These are phyloP conservation scores for Aporrectodea caliginosa DNA, from an alignment of 1,140 invertebrate species.

Conservation along the genomic window DNA sequence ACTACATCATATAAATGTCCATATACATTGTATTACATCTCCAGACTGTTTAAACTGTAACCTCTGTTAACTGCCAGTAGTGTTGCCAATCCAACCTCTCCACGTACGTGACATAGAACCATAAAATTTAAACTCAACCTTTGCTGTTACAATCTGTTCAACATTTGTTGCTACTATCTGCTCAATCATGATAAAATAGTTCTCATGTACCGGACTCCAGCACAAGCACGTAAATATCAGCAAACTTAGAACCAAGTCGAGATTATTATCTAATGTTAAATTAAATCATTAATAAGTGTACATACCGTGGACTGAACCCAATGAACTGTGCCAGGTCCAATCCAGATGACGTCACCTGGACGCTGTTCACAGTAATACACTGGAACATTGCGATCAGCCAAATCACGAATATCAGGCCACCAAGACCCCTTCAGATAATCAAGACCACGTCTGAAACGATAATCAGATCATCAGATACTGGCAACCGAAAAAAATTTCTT, in stretches of 20 bases:
- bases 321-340: constrained; percentile 88
- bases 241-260: neutral
- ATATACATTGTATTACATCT: too few relatives aligned
- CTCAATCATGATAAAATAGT: neutral
- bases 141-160: neutral
- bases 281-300: neutral
- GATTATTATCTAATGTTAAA: constrained; percentile 26
- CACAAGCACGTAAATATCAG: neutral
- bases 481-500: too few relatives aligned
- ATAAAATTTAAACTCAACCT: too few relatives aligned
- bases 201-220: neutral
- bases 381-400: constrained; percentile 86
- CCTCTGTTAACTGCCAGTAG: too few relatives aligned
- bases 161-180: neutral
- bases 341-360: constrained; percentile 95
- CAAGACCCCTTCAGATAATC: constrained; percentile 93
- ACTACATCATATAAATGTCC: too few relatives aligned
- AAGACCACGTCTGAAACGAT: constrained; percentile 59
- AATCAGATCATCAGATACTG: too few relatives aligned
- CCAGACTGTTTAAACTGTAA: too few relatives aligned
- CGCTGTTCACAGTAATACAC: constrained; percentile 93
- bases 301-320: constrained; percentile 62
- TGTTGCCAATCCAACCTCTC: too few relatives aligned
- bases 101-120: too few relatives aligned
- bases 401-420: constrained; percentile 91